Evolutionary conservation across 1,140 invertebrate genomes (phyloP), one percentile per base, ranked within the genome.

Genomic region (Wiebesia pumilae): DNA sequence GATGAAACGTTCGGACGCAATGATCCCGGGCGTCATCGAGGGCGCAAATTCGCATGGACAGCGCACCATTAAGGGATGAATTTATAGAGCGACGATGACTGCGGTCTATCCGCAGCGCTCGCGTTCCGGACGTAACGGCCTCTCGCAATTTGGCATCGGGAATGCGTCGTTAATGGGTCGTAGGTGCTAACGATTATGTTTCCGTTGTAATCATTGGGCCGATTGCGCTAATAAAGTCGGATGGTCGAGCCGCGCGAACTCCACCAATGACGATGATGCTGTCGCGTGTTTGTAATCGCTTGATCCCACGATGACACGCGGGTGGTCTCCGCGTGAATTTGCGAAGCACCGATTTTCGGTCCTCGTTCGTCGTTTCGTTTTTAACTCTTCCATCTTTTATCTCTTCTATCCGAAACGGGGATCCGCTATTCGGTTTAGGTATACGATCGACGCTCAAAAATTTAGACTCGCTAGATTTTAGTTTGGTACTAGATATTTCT

Each of bases 121-220:
- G 77, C 62, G 14, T 3, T 62, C 4, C 24, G 7, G 54, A 58
- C 43, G 40, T 47, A 47, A 86, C 86, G 87, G 82, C 84, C 79
- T 62, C 79, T 89, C 90, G 90, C 91, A 92, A 92, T 93, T 93
- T 92, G 89, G 89, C 90, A 90, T 89, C 89, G 90, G 43, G 67
- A 47, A 91, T 91, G 90, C 89, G 91, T 91, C 91, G 92, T 93
- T 91, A 92, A 93, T 92, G 91, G 92, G 88, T 90, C 89, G 90
- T 93, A 90, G 89, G 89, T 89, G 91, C 89, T 93, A 93, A 93
- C 92, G 93, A 93, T 93, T 93, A 93, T 93, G 92, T 92, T 91
- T 93, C 90, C 91, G 92, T 88, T 92, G 91, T 93, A 93, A 93
- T 93, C 92, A 92, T 92, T 89, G 90, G 88, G 91, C 90, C 92